A percentile compares a stretch with the other conserved stretches of the same genome.
Conservation (phyloP, 2,113 vertebrate genomes). For the Ctenomys sociabilis region DNA sequence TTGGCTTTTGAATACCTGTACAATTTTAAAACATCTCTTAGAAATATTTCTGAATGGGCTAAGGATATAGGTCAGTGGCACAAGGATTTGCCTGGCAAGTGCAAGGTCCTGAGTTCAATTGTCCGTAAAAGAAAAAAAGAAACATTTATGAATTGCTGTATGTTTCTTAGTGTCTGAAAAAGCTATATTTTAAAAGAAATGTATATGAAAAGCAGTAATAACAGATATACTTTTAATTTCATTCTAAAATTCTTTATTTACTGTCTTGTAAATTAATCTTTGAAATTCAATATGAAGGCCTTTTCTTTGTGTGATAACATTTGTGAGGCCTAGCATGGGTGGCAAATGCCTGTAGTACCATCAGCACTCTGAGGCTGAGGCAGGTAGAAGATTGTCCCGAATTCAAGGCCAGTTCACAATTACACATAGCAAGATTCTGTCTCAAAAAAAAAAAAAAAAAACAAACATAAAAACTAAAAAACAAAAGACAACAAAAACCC, state of each 20-base stretch:
- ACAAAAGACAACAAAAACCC: neutral
- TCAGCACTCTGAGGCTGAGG: neutral
- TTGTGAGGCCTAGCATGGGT: neutral
- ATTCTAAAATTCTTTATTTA: neutral
- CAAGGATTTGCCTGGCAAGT: no score
- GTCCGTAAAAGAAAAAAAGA: no score
- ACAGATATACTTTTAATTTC: neutral
- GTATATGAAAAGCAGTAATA: neutral
- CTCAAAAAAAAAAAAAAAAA: neutral
- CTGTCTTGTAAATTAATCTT: constrained; percentile 27
- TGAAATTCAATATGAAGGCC: neutral
- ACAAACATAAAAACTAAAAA: neutral
- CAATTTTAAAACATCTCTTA: neutral
- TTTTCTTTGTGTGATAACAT: constrained; percentile 20
- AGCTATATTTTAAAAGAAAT: constrained; percentile 24
- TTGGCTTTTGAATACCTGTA: constrained; percentile 28
- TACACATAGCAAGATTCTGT: neutral
- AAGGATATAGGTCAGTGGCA: no score
- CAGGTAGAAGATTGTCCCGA: neutral
- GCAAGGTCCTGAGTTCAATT: no score
- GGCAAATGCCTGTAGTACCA: neutral
- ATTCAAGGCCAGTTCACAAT: neutral
- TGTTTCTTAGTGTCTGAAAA: constrained; percentile 41
- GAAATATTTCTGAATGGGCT: neutral
- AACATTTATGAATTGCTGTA: no score